Evolutionary conservation across 2,888 invertebrate species (phyloP), one percentile per base, ranked within the genome.

Genomic region (Helobdella robusta): DNA sequence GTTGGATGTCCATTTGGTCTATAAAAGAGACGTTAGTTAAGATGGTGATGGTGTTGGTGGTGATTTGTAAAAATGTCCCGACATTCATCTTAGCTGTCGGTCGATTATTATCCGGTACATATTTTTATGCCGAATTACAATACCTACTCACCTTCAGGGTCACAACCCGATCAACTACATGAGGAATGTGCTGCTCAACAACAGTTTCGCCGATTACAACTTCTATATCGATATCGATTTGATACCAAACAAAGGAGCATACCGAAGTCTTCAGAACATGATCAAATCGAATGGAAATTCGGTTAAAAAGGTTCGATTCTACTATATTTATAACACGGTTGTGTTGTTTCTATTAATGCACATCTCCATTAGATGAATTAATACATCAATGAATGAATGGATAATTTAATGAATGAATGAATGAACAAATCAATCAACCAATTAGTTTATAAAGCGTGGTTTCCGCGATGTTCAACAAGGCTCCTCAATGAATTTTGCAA

Each of bases 111-210:
- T 8, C n/a, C 4, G 8, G 23, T 48, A 48, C 23, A 4, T 5
- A 48, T 48, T 48, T 48, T 20, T 8, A 20, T 48, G 46, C 46
- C 46, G 4, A n/a, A 48, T 48, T 48, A 5, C 8, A 20, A 48
- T 23, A 2, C 18, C 25, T 4, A 8, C 20, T 48, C 2, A 23
- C n/a, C 15, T 56, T 2, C 68, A 68, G 68, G 28, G 18, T 5
- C 67, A 64, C 56, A 64, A 67, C 56, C 68, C 70, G 20, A 69
- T 70, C 44, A 70, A 70, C 66, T 67, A 69, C 36, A 50, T 70
- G 18, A 56, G 70, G 11, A 70, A 70, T 35, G 67, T 70, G n/a
- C 65, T 64, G 8, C 25, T 70, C 2, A 65, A 59, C 35, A 32
- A 66, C 48, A 59, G 34, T 20, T 30, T 30, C 54, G 69, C 67